Percentiles rank a stretch among this genome's conserved stretches.
These are phyloP conservation scores for Selene dorsalis DNA, from an alignment of 2,797 vertebrate species.

Conservation along the genomic window DNA sequence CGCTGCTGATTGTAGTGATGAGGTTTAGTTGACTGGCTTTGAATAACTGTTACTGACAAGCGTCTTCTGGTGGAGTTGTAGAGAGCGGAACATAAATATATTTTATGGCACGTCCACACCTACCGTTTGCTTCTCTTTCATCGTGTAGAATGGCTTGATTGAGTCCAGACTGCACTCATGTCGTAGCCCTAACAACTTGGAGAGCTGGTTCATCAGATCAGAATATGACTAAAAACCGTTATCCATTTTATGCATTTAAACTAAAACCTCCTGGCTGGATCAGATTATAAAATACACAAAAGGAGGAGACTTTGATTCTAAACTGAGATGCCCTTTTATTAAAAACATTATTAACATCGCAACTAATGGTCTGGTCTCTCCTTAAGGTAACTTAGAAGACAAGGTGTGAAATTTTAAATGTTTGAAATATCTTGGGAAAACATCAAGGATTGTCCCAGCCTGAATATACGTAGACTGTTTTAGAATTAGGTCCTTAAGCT, in stretches of 20 bases:
- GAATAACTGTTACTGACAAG: slow-evolving; percentile 15
- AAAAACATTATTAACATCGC: background rate
- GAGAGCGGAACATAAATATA: slow-evolving; percentile 10
- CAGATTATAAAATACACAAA: slow-evolving; percentile 8
- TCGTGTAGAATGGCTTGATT: slow-evolving; percentile 5
- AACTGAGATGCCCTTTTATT: background rate
- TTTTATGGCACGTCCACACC: slow-evolving; percentile 26
- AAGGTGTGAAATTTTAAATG: slow-evolving; percentile 10
- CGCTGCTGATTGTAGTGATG: slow-evolving; percentile 29
- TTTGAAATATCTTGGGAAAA: slow-evolving; percentile 6
- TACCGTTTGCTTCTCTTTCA: slow-evolving; percentile 3
- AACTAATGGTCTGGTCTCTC: background rate
- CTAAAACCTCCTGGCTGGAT: background rate
- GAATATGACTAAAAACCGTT: background rate
- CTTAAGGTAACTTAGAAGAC: background rate
- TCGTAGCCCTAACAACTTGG: background rate
- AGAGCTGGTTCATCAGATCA: slow-evolving; percentile 17
- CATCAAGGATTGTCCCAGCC: slow-evolving; percentile 14
- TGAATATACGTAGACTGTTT: slow-evolving; percentile 15
- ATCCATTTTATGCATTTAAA: slow-evolving; percentile 23
- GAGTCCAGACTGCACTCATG: slow-evolving; percentile 3
- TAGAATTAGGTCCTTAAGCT: slow-evolving; percentile 14
- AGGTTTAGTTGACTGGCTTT: slow-evolving; percentile 20
- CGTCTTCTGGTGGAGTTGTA: slow-evolving; percentile 30
- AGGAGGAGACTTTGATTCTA: background rate